Conservation (phyloP, 1,140 invertebrate species). For the Tetraneura akinire region DNA sequence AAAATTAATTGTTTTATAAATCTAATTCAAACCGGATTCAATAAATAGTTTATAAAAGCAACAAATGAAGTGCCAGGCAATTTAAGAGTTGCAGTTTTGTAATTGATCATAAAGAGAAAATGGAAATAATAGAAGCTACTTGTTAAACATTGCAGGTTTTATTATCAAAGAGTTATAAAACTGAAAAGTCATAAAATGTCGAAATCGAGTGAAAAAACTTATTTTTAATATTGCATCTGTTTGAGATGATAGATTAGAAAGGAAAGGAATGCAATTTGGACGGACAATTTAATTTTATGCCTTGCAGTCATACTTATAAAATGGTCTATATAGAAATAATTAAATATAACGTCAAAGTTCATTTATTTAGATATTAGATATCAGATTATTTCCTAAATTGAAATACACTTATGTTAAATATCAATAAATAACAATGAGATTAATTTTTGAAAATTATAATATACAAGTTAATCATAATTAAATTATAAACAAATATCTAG, state of each 20-base stretch:
- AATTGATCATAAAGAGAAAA: constrained; percentile 46
- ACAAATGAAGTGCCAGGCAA: not conserved
- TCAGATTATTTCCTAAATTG: not conserved
- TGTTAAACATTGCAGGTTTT: constrained; percentile 42
- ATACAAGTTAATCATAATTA: too few relatives aligned
- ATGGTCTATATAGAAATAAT: constrained; percentile 15
- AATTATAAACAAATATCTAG: too few relatives aligned
- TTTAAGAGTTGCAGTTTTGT: constrained; percentile 22
- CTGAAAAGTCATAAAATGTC: constrained; percentile 36
- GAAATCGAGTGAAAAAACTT: constrained; percentile 43
- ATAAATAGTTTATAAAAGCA: constrained; percentile 3
- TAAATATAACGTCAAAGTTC: constrained; percentile 29
- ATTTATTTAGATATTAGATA: not conserved
- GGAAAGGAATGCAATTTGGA: constrained; percentile 5
- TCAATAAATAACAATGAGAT: not conserved
- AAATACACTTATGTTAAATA: not conserved
- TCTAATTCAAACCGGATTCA: not conserved
- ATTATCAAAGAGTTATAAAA: constrained; percentile 39
- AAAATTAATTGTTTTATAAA: not conserved
- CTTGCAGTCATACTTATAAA: not conserved
- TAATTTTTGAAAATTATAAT: too few relatives aligned
- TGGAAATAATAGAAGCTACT: constrained; percentile 35
- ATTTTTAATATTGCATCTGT: constrained; percentile 45
- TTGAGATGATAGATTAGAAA: constrained; percentile 40
- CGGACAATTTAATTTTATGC: constrained; percentile 41